Evolutionary conservation across 1,140 invertebrate species (phyloP).

Genomic region (Mya arenaria): DNA sequence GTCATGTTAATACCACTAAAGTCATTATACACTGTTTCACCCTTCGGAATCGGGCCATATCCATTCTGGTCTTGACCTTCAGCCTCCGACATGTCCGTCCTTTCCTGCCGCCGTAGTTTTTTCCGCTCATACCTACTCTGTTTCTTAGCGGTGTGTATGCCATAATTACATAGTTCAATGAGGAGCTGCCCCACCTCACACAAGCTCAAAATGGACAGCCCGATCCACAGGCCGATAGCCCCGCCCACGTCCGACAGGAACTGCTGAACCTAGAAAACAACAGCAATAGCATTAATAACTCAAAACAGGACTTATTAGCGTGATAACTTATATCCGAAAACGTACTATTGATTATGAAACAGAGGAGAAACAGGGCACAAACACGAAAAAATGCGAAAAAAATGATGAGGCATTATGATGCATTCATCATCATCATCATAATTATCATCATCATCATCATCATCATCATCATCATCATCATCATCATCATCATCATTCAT

Average conservation of each 20-base stretch:
- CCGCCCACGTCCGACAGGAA: conserved; percentile 72
- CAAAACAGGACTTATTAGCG: no score
- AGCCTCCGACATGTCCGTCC: not conserved
- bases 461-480: conserved; percentile 56
- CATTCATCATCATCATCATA: conserved; percentile 10
- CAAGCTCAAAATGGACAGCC: conserved; percentile 65
- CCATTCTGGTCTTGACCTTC: no score
- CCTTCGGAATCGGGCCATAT: no score
- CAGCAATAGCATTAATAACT: no score
- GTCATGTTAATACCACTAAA: no score
- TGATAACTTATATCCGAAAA: no score
- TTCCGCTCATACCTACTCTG: not conserved
- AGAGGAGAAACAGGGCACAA: no score
- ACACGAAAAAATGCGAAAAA: no score
- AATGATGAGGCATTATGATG: no score
- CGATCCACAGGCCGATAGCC: conserved; percentile 70
- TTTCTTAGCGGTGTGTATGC: conserved; percentile 13
- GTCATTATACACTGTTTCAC: no score
- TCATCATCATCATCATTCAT: conserved; percentile 57
- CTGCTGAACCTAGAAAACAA: conserved; percentile 56
- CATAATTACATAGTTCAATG: conserved; percentile 43
- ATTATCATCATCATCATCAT: conserved; percentile 54
- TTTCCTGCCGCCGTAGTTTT: not conserved
- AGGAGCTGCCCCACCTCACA: conserved; percentile 66
- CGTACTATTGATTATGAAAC: no score